Conservation (phyloP, 2,113 vertebrate species). For the Nibea albiflora region DNA sequence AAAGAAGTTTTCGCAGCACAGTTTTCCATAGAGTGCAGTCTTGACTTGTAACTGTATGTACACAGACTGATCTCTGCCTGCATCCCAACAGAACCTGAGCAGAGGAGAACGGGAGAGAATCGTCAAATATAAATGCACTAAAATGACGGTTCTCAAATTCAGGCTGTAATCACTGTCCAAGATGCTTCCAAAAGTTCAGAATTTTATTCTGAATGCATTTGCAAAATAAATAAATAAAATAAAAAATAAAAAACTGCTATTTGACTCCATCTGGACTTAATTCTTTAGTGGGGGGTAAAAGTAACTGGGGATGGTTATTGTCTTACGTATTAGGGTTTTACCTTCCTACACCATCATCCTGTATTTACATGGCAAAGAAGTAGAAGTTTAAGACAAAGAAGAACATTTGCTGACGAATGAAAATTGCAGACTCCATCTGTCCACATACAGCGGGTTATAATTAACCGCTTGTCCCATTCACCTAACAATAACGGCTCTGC, state of each 20-base stretch:
- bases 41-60: too few relatives aligned
- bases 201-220: background rate
- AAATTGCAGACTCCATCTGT: constrained; percentile 52
- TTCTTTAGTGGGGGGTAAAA: constrained; percentile 4
- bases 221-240: background rate
- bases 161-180: constrained; percentile 5
- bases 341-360: constrained; percentile 15
- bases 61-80: background rate
- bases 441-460: constrained; percentile 44
- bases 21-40: too few relatives aligned
- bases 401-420: constrained; percentile 36
- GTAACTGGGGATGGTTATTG: constrained; percentile 10
- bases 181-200: background rate
- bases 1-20: background rate
- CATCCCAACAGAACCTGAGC: background rate
- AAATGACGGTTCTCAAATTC: too few relatives aligned
- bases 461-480: constrained; percentile 48
- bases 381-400: constrained; percentile 35
- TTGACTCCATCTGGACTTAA: constrained; percentile 17
- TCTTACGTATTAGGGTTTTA: constrained; percentile 15
- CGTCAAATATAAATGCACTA: background rate
- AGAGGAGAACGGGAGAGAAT: background rate
- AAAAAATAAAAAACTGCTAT: background rate
- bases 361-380: constrained; percentile 14
- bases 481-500: constrained; percentile 34